Evolutionary conservation across 2,888 invertebrate species (phyloP), one percentile per base, ranked within the genome.

Genomic region (Timema podura): DNA sequence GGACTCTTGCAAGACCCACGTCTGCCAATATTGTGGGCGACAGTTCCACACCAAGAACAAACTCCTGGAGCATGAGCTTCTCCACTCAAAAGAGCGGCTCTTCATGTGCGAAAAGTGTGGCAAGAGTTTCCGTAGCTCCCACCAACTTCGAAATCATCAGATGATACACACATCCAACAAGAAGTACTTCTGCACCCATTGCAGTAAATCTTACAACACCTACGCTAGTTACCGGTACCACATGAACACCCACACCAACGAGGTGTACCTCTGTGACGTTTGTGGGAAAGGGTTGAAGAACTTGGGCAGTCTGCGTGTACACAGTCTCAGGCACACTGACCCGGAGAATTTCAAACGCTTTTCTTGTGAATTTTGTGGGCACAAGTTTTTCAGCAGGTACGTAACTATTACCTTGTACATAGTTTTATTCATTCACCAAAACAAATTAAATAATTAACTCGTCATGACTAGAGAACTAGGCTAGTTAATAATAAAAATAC

Each of bases 21-120:
- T 44, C 9, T 61, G 61, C 9, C 30, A 61, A 13, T 61, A 44
- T 45, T 61, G 61, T 45, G 44, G 44, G 44, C 30, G 45, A 45
- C 61, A 61, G 61, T 61, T 61, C 44, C 61, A 61, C 44, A 44
- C 30, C 44, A 30, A 45, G 11, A 61, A 44, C 61, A 61, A 61
- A 30, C 45, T 30, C 44, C 30, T 61, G 1, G 44, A 61, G 77
- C 75, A 51, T 67, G 70, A 13, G 73, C 67, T 30, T 8, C 44
- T 61, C 44, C 61, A 61, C 61, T 44, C 61, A 9, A 45, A 45
- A 7, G 61, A 61, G 64, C 64, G 67, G n/a, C 71, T 75, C 45
- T 76, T 74, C 68, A 72, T 72, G 5, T 80, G 80, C 68, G 75
- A 78, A 6, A 75, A 76, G 64, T 81, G 80, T 72, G 74, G 74